phyloP scores from a whole-genome alignment of 2,888 invertebrate species.

The Erpobdella octoculata region DNA sequence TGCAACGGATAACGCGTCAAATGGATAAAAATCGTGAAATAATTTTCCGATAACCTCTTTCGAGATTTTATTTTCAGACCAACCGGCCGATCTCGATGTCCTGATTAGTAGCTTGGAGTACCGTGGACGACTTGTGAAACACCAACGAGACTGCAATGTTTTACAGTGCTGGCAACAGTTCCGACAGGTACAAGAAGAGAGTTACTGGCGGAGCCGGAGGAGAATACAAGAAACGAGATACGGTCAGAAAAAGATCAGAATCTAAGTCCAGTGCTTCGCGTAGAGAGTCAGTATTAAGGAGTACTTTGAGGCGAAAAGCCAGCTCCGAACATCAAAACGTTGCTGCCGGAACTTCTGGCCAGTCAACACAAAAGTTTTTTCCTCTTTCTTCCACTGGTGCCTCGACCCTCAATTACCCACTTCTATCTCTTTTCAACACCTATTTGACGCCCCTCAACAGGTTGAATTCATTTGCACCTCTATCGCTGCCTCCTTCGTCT shows the following conservation, averaged over 20 bases:
- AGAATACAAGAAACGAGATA: constrained; percentile 11
- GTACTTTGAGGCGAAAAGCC: background rate
- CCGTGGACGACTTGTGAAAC: background rate
- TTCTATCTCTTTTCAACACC: constrained; percentile 24
- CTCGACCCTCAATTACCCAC: constrained; percentile 20
- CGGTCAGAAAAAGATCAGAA: constrained; percentile 1
- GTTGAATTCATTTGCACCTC: background rate
- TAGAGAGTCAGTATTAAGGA: background rate
- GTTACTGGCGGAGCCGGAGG: background rate
- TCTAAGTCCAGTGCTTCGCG: background rate
- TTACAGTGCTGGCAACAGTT: constrained; percentile 25
- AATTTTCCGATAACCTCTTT: no score
- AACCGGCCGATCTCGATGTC: background rate
- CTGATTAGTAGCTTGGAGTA: background rate
- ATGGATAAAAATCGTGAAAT: no score
- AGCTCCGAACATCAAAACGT: background rate
- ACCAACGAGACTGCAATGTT: constrained; percentile 10
- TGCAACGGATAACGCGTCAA: no score
- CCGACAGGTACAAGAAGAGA: constrained; percentile 6
- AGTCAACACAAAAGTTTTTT: no score
- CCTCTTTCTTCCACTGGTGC: background rate
- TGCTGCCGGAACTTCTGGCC: background rate
- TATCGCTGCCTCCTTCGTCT: background rate
- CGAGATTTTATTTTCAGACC: no score
- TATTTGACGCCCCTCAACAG: constrained; percentile 22